These are phyloP conservation scores for Diorhabda sublineata DNA, from an alignment of 1,140 invertebrate species.

Conservation along the genomic window DNA sequence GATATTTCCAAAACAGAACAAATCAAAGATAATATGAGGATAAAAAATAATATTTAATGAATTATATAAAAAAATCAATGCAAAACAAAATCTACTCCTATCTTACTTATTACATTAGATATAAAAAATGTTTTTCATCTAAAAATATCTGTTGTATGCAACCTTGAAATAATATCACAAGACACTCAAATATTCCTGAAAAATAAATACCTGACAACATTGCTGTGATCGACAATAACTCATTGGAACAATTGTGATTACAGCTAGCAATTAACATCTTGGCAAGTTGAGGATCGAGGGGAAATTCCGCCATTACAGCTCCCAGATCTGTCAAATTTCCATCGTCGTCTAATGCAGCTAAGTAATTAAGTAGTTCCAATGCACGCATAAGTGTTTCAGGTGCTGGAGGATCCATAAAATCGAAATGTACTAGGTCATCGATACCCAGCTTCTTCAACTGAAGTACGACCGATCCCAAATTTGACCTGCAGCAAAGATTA, in stretches of 20 bases:
- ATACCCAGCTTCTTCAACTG: slow-evolving; percentile 99
- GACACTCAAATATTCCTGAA: background rate
- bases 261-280: slow-evolving; percentile 98
- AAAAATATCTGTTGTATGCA: too few relatives aligned
- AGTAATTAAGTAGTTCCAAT: slow-evolving; percentile 94
- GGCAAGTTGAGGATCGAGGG: slow-evolving; percentile 96
- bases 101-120: too few relatives aligned
- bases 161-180: too few relatives aligned
- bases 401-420: slow-evolving; percentile 99
- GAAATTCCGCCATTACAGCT: slow-evolving; percentile 99
- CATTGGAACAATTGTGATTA: slow-evolving; percentile 98
- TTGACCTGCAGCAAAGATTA: slow-evolving; percentile 55
- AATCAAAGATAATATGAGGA: too few relatives aligned
- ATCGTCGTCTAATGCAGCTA: slow-evolving; percentile 95
- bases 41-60: too few relatives aligned
- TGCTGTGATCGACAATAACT: slow-evolving; percentile 97
- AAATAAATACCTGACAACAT: slow-evolving; percentile 93
- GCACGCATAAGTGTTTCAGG: slow-evolving; percentile 99
- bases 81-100: too few relatives aligned
- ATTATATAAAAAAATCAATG: too few relatives aligned
- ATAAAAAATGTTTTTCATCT: too few relatives aligned
- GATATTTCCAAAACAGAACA: too few relatives aligned
- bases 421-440: slow-evolving; percentile 98
- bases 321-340: slow-evolving; percentile 92
- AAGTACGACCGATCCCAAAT: slow-evolving; percentile 93